Evolutionary conservation across 2,797 vertebrate species (phyloP), one percentile per base, ranked within the genome.

Genomic region (Synaphobranchus kaupii): DNA sequence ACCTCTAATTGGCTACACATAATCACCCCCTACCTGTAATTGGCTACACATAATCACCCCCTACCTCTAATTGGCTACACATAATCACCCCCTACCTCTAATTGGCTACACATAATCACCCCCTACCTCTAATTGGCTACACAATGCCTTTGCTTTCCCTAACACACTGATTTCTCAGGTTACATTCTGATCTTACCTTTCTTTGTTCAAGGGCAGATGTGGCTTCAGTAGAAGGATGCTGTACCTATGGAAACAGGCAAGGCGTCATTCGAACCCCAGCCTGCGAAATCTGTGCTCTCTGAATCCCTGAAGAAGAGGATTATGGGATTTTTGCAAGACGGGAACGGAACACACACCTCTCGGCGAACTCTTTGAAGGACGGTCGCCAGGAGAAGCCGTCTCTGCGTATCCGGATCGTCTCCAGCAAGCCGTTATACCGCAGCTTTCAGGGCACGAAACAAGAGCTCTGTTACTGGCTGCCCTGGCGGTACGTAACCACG

Each of bases 371-470:
- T 85, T 92, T 92, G 91, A 96, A 96, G 3, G 91, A 92, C 0
- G 96, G 96, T 85, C 95, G 93, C 96, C 96, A 96, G 25, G 95
- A 96, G 89, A 95, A 96, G 25, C 96, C 95, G 10, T 96, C 94
- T 90, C 92, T 94, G 83, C 95, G 94, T 90, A 96, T 96, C 60
- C 94, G 93, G 84, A 96, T 93, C 9, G 95, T 96, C 91, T 96
- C 96, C 90, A 96, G 90, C 73, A 96, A 88, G 47, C 96, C 96
- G 0, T 96, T 96, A 90, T 96, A 96, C 10, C 91, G 91, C 8
- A 96, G 93, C 96, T 96, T 22, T 87, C 71, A 81, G 84, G 5
- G 56, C 87, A 48, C 87, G 78, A 73, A 60, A 58, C 82, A 81
- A 34, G 86, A 25, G 2, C 58, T 17, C 82, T 52, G 48, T 73